Evolutionary conservation across 2,888 invertebrate species (phyloP), one percentile per base, ranked within the genome.

Genomic region (Acheta domesticus): DNA sequence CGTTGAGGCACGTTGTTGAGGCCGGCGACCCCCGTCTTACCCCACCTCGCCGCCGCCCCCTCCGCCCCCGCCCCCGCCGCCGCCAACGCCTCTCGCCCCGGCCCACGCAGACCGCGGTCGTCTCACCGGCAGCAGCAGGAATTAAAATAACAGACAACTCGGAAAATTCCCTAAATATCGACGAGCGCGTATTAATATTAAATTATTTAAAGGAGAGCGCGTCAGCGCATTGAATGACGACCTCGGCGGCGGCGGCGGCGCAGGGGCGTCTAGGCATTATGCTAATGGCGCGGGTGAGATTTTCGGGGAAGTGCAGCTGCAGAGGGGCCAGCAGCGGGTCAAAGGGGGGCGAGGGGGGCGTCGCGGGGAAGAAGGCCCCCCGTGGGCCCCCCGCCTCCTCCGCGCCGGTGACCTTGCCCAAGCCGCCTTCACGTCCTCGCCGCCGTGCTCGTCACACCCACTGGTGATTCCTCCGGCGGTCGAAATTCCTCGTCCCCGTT

Each of bases 121-220:
- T 1, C 2, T 2, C 23, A 23, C 36, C 36, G 36, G 4, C 36
- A 36, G 36, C 36, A 36, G 36, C 36, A 8, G 62, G 62, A 62
- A 62, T 62, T 62, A 62, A 62, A 62, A 62, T 62, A 62, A 62
- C 62, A 62, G 62, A 62, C n/a, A 62, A 12, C 62, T 62, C 62
- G 62, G 8, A 62, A 12, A 62, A 12, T 19, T 19, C 16, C n/a
- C 62, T 62, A 62, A n/a, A 62, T 19, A 62, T 62, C 62, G 62
- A 14, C 62, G 16, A n/a, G 62, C n/a, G 62, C 5, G 62, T 62
- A 62, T 62, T 62, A 62, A 62, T 62, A 62, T 62, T 62, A 62
- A 62, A 62, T 62, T 62, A 62, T 62, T 62, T 62, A 62, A 62
- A 62, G n/a, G 62, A 62, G 62, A 62, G n/a, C n/a, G 62, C 62